A percentile compares a stretch with the other conserved stretches of the same genome.
These are phyloP conservation scores for Enteromius trimaculatus DNA, from an alignment of 2,797 vertebrate genomes.

Conservation along the genomic window DNA sequence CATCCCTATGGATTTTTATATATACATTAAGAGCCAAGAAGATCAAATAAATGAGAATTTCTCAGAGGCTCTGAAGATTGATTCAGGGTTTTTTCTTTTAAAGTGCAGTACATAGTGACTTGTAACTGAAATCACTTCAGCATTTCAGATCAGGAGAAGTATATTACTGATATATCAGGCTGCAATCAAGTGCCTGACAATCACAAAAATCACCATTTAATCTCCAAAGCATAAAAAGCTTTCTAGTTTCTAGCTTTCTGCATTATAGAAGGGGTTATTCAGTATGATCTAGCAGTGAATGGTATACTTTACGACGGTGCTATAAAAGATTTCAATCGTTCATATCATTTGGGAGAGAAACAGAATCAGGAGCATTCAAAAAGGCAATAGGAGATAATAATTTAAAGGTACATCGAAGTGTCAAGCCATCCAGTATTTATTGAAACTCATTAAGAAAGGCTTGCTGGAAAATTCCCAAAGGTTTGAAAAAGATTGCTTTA, in stretches of 20 bases:
- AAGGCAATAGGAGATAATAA: slow-evolving; percentile 35
- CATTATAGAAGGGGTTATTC: neutral
- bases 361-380: slow-evolving; percentile 30
- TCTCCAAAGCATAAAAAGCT: neutral
- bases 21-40: neutral
- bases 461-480: slow-evolving; percentile 35
- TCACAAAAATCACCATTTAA: slow-evolving; percentile 33
- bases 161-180: neutral
- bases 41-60: slow-evolving; percentile 1
- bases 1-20: slow-evolving; percentile 9
- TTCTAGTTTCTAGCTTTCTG: neutral
- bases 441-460: slow-evolving; percentile 47
- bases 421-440: slow-evolving; percentile 37
- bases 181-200: slow-evolving; percentile 2
- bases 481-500: slow-evolving; percentile 47
- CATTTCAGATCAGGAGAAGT: neutral
- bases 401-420: slow-evolving; percentile 45
- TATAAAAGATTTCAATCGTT: slow-evolving; percentile 13
- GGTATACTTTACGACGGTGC: slow-evolving; percentile 4
- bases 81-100: slow-evolving; percentile 2
- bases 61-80: neutral
- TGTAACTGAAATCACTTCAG: slow-evolving; percentile 10
- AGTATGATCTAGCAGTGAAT: neutral
- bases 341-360: neutral
- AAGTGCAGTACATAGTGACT: neutral